A percentile compares a stretch with the other conserved stretches of the same genome.
Evolutionary conservation across 2,113 vertebrate species (phyloP).

Genomic region (Narcine bancroftii): DNA sequence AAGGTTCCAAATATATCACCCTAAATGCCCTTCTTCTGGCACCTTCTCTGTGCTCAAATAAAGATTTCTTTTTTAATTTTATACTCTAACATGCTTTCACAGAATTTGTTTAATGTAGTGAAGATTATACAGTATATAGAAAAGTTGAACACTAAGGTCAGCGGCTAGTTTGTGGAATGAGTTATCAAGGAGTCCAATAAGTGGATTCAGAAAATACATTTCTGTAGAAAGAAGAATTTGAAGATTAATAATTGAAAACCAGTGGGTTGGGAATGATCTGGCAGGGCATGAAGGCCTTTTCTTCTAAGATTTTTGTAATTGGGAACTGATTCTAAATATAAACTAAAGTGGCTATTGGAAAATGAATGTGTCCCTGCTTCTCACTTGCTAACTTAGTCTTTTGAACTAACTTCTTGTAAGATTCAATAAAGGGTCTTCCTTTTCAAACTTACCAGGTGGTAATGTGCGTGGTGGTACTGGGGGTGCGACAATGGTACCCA

Average conservation of each 20-base stretch:
- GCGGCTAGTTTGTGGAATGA: not conserved
- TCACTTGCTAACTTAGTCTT: not conserved
- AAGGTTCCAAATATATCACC: not conserved
- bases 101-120: not conserved
- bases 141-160: not conserved
- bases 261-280: not conserved
- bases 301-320: not conserved
- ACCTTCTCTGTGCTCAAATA: not conserved
- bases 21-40: not conserved
- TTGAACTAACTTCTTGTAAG: not conserved
- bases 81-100: not conserved
- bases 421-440: not conserved
- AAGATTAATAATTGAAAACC: not conserved
- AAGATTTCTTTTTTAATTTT: not conserved
- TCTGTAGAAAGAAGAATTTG: not conserved
- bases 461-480: slow-evolving; percentile 78
- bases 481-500: slow-evolving; percentile 69
- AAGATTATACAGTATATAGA: not conserved
- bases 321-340: not conserved
- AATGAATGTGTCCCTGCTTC: not conserved
- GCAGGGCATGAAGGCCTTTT: not conserved
- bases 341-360: not conserved
- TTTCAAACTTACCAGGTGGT: slow-evolving; percentile 68
- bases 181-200: not conserved
- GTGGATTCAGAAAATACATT: not conserved